Base-by-base conservation (phyloP, 2,888 invertebrate species). In the Tubulanus polymorphus region DNA sequence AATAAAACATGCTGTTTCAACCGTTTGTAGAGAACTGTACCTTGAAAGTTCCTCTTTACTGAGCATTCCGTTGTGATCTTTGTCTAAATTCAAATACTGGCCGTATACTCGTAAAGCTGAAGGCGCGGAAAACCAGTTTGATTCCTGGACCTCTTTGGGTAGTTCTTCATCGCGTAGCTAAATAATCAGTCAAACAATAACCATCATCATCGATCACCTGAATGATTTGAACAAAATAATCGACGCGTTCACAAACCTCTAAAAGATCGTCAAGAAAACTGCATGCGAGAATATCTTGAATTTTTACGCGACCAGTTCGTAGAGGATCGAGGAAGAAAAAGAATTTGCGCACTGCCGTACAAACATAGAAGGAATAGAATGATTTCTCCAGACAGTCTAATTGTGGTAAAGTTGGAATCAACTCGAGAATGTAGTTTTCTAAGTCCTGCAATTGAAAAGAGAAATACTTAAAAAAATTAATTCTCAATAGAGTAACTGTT, bases 291-390 rank as follows among this genome's bases (percentile, higher is more conserved):
- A 96, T 90, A 73, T 95, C 94, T 53, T 90, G 85, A 67, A 97
- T 95, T 67, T 91, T 84, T 48, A 96, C 90, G 63, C 90, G 84
- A 0, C 93, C 93, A 0, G 91, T 90, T 60, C 91, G 82, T 61
- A 93, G 79, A 0, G 92, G 91, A 76, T 96, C 96, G 15, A 97
- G 82, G 76, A 95, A 96, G 82, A 97, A 97, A 69, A 96, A 85
- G 81, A 97, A 95, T 77, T 95, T 94, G 66, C 95, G 84, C 0
- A 93, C 93, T 2, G 93, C 95, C 0, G 95, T 94, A 75, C 95
- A 95, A 23, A 94, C 89, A 76, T 96, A 97, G 82, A 96, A 96
- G 12, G 90, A 91, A 70, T 93, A 91, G 81, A 96, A 95, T 0
- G 93, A 92, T 32, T 90, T 88, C 78, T 94, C 93, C 52, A 96